Conservation (phyloP, 1,140 invertebrate species). For the Aphelenchoides fujianensis region DNA sequence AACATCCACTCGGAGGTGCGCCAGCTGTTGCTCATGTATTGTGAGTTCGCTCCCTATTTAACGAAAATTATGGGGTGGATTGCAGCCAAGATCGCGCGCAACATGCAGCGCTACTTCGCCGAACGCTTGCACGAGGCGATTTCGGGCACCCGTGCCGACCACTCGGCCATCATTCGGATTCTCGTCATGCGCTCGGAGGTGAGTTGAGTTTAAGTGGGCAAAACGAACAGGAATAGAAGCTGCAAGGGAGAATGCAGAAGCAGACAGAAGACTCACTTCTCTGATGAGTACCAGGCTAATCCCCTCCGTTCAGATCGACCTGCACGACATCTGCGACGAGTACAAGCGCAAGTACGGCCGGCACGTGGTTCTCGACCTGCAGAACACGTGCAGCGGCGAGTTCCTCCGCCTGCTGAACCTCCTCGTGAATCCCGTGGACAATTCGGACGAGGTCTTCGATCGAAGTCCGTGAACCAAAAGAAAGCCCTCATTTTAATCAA, state of each 20-base stretch:
- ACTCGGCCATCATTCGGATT: constrained; percentile 46
- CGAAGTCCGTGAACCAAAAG: too few species aligned
- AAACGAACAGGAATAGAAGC: background rate
- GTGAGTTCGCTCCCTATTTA: background rate
- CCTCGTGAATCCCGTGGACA: constrained; percentile 34
- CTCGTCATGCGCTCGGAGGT: constrained; percentile 45
- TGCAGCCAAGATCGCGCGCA: constrained; percentile 44
- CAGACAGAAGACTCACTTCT: too few species aligned
- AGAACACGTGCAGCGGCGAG: constrained; percentile 48
- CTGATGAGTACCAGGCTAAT: too few species aligned
- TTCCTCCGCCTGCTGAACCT: constrained; percentile 42
- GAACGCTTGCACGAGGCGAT: constrained; percentile 50
- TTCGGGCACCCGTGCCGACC: constrained; percentile 46
- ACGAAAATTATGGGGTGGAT: background rate
- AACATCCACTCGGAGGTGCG: constrained; percentile 49
- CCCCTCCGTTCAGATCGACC: constrained; percentile 42
- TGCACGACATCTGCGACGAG: constrained; percentile 44
- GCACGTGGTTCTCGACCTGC: constrained; percentile 34
- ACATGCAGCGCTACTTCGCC: constrained; percentile 54
- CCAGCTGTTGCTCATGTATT: constrained; percentile 41
- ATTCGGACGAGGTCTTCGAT: constrained; percentile 27
- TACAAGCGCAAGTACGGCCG: constrained; percentile 37
- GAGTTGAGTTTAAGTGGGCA: background rate
- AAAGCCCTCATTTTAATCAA: too few species aligned
- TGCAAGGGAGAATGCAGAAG: too few species aligned